Evolutionary conservation across 2,888 invertebrate genomes (phyloP).

Genomic region (Gymnoscelis rufifasciata): DNA sequence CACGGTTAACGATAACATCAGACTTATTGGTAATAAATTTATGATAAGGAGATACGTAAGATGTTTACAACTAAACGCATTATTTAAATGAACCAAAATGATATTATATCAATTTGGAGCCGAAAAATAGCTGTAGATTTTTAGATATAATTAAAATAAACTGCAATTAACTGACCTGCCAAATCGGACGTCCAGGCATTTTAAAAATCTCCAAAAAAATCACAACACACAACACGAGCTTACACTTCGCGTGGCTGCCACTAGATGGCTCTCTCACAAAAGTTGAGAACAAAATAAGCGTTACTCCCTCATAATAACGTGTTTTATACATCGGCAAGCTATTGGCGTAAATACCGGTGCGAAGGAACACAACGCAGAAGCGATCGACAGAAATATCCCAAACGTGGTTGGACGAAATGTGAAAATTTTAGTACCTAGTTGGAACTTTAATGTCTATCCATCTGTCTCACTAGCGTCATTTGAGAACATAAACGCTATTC

Average conservation of each 20-base stretch:
- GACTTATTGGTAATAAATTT: too few relatives aligned
- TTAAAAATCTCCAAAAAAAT: conserved; percentile 47
- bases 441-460: neutral
- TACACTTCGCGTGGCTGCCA: conserved; percentile 54
- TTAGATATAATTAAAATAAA: too few relatives aligned
- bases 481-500: too few relatives aligned
- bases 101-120: too few relatives aligned
- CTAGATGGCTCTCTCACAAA: conserved; percentile 77
- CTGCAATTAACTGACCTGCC: conserved; percentile 82
- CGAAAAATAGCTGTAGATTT: too few relatives aligned
- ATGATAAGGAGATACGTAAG: too few relatives aligned
- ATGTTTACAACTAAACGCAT: too few relatives aligned
- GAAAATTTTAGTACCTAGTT: conserved; percentile 23
- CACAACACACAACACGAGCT: conserved; percentile 54
- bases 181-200: conserved; percentile 88
- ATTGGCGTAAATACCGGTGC: conserved; percentile 63
- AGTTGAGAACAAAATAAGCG: conserved; percentile 74
- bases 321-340: conserved; percentile 72
- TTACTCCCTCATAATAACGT: conserved; percentile 68
- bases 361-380: conserved; percentile 71
- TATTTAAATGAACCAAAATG: too few relatives aligned
- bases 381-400: conserved; percentile 70
- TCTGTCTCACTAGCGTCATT: neutral
- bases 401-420: conserved; percentile 48
- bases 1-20: too few relatives aligned